Evolutionary conservation across 1,140 invertebrate genomes (phyloP).

Genomic region (Mesaphorura yosii): DNA sequence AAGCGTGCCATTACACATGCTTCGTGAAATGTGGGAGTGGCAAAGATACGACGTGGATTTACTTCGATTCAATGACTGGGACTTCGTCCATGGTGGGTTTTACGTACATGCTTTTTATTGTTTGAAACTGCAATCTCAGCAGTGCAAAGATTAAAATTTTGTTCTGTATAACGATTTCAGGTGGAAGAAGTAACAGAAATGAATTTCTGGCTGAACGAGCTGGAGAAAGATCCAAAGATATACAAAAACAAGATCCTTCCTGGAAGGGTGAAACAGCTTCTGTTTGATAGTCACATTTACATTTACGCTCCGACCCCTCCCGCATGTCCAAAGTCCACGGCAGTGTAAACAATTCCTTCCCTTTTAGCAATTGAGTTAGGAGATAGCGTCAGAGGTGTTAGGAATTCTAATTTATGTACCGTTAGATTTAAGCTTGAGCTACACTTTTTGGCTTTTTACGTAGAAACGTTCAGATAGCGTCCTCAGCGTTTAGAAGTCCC

Average conservation of each 20-base stretch:
- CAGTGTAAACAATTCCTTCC: no score
- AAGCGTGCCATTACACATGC: slow-evolving; percentile 8
- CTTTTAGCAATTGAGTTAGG: no score
- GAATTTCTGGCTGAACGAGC: slow-evolving; percentile 17
- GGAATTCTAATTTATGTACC: no score
- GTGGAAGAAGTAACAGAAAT: slow-evolving; percentile 16
- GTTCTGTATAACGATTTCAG: not conserved
- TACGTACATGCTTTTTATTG: not conserved
- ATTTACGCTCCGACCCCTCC: no score
- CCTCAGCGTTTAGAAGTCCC: no score
- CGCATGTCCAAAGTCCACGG: no score
- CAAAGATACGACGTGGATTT: slow-evolving; percentile 16
- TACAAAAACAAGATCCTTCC: slow-evolving; percentile 8
- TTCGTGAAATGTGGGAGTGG: slow-evolving; percentile 19
- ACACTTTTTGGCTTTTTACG: no score
- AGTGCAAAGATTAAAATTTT: not conserved
- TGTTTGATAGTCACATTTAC: slow-evolving; percentile 20
- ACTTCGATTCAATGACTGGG: slow-evolving; percentile 5
- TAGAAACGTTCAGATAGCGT: no score
- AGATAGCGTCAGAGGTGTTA: no score
- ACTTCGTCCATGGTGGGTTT: slow-evolving; percentile 10
- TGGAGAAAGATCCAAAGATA: slow-evolving; percentile 19
- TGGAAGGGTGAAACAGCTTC: slow-evolving; percentile 5
- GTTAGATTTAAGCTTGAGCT: no score
- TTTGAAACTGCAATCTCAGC: not conserved